Evolutionary conservation across 1,140 invertebrate genomes (phyloP).

Genomic region (Contarinia nasturtii): DNA sequence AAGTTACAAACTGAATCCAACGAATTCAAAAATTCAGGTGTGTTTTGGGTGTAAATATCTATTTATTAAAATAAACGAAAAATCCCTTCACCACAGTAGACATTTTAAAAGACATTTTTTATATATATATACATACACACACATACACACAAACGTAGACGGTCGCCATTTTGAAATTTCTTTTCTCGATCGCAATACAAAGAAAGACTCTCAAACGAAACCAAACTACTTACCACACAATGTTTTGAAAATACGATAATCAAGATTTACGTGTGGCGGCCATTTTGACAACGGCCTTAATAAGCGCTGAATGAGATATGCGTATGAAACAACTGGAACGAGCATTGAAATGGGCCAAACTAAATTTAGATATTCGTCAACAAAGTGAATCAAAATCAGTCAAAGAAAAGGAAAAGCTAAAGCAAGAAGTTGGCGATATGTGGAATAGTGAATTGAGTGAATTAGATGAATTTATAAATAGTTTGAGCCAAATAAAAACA

Average conservation of each 20-base stretch:
- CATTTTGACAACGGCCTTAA: conserved; percentile 19
- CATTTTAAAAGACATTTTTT: too few relatives aligned
- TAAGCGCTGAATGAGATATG: conserved; percentile 17
- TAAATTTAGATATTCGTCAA: conserved; percentile 14
- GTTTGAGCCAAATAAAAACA: conserved; percentile 9
- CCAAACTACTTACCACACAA: too few relatives aligned
- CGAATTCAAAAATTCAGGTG: too few relatives aligned
- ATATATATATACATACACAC: too few relatives aligned
- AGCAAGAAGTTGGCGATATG: conserved; percentile 15
- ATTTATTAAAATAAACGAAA: too few relatives aligned
- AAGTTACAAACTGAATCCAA: too few relatives aligned
- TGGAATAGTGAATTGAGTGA: conserved; percentile 22
- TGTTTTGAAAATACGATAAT: conserved; percentile 4
- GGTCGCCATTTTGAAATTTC: too few relatives aligned
- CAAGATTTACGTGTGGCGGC: conserved; percentile 18
- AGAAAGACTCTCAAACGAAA: too few relatives aligned
- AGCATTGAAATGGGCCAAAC: conserved; percentile 17
- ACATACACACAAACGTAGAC: too few relatives aligned
- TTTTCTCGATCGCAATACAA: too few relatives aligned
- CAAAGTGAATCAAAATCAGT: conserved; percentile 7
- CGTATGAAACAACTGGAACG: conserved; percentile 21
- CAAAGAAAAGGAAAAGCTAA: conserved; percentile 3
- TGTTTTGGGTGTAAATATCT: too few relatives aligned
- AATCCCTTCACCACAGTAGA: too few relatives aligned
- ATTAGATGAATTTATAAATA: conserved; percentile 20